These are phyloP conservation scores for Hephaestus fuliginosus DNA, from an alignment of 2,797 vertebrate genomes.

Conservation along the genomic window DNA sequence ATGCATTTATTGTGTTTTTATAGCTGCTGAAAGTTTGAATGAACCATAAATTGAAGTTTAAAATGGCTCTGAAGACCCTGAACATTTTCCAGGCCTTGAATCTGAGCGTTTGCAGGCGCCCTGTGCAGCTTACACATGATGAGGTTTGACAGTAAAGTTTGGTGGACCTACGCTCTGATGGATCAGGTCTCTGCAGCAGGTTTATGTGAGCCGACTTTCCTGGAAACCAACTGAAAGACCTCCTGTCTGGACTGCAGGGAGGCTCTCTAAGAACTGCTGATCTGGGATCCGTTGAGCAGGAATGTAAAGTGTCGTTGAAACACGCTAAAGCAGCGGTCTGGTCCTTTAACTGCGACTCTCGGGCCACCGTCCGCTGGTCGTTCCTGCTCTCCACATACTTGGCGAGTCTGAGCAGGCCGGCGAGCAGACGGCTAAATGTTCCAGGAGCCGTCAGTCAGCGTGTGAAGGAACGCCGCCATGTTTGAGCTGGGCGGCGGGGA, in stretches of 20 bases:
- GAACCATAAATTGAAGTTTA: too few species aligned
- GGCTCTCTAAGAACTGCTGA: neutral
- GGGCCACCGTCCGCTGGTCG: neutral
- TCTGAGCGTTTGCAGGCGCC: too few species aligned
- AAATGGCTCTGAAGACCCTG: too few species aligned
- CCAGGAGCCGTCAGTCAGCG: slow-evolving; percentile 67
- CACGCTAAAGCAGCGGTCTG: neutral
- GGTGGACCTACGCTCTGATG: neutral
- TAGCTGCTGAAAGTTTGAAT: neutral
- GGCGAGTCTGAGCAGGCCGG: slow-evolving; percentile 53
- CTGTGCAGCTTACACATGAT: too few species aligned
- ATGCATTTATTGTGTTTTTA: neutral
- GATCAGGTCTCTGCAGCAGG: too few species aligned
- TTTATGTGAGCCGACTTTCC: neutral
- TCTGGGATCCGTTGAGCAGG: slow-evolving; percentile 6
- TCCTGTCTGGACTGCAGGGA: neutral
- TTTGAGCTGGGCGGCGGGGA: slow-evolving; percentile 45
- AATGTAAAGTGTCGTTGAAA: slow-evolving; percentile 16
- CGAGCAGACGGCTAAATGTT: slow-evolving; percentile 17
- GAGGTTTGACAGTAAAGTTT: neutral
- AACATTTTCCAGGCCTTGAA: too few species aligned
- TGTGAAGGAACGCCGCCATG: slow-evolving; percentile 59
- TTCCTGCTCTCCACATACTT: slow-evolving; percentile 35
- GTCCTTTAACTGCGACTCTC: slow-evolving; percentile 14
- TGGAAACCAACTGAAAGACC: neutral